phyloP scores from a whole-genome alignment of 1,140 invertebrate genomes.

The Bombyx mandarina region DNA sequence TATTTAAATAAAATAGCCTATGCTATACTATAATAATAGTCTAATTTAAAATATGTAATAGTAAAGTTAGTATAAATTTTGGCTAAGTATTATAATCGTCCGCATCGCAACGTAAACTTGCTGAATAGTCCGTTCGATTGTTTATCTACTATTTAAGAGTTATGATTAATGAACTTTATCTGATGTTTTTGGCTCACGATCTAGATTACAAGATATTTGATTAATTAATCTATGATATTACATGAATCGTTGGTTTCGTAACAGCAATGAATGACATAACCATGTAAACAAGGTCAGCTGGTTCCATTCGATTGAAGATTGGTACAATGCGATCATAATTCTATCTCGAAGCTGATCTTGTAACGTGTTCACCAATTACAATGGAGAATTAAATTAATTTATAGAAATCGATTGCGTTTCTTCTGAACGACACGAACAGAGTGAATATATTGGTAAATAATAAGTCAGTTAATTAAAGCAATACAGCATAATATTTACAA shows the following conservation, averaged over 20 bases:
- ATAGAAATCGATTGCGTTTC: too few species aligned
- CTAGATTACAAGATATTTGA: conserved; percentile 6
- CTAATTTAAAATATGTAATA: too few species aligned
- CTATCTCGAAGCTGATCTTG: neutral
- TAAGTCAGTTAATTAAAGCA: too few species aligned
- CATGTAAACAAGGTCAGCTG: conserved; percentile 7
- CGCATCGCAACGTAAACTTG: neutral
- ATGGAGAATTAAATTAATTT: neutral
- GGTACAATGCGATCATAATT: neutral
- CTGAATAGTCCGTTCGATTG: conserved; percentile 1
- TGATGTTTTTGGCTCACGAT: conserved; percentile 7
- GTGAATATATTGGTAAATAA: too few species aligned
- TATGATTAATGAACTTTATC: conserved; percentile 7
- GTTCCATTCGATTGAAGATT: neutral
- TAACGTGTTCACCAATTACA: neutral
- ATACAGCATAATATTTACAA: too few species aligned
- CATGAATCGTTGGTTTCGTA: conserved; percentile 4
- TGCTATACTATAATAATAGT: too few species aligned
- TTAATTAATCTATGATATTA: conserved; percentile 7
- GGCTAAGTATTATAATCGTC: too few species aligned
- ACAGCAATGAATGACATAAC: conserved; percentile 6
- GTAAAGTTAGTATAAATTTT: too few species aligned
- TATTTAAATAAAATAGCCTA: too few species aligned
- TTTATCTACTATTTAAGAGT: conserved; percentile 2
- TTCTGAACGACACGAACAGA: too few species aligned